phyloP scores from a whole-genome alignment of 2,113 vertebrate genomes.

The Puma concolor region DNA sequence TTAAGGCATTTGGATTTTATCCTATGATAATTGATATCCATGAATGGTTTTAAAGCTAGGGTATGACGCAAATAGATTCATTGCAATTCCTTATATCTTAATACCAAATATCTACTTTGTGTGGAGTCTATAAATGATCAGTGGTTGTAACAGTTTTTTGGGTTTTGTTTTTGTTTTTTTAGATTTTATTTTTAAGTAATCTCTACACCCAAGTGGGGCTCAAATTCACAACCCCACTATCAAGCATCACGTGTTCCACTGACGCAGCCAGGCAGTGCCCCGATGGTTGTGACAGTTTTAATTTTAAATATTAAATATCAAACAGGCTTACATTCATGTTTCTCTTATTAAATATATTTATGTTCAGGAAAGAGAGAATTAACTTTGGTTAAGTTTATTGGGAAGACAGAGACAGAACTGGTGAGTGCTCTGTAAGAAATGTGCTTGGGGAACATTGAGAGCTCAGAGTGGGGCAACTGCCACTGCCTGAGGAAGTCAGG shows the following conservation, averaged over 20 bases:
- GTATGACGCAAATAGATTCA: background rate
- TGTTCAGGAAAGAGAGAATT: background rate
- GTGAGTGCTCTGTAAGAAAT: background rate
- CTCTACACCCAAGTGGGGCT: background rate
- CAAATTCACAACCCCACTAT: background rate
- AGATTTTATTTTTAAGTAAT: background rate
- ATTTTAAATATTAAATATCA: background rate
- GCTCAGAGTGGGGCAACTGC: background rate
- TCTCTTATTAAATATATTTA: slow-evolving; percentile 20
- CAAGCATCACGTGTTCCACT: background rate
- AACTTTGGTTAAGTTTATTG: background rate
- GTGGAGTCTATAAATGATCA: background rate
- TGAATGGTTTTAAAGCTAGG: background rate
- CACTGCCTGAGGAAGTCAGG: background rate
- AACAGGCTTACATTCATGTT: background rate
- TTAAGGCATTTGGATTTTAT: slow-evolving; percentile 28
- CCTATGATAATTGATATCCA: background rate
- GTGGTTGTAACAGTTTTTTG: background rate
- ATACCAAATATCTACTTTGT: background rate
- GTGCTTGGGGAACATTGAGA: background rate
- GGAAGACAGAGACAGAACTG: background rate
- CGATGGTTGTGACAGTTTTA: background rate
- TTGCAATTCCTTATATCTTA: slow-evolving; percentile 17
- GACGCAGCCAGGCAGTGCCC: background rate
- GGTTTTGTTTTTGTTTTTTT: background rate